Conservation (phyloP, 2,797 vertebrate species). For the Thalassophryne amazonica region DNA sequence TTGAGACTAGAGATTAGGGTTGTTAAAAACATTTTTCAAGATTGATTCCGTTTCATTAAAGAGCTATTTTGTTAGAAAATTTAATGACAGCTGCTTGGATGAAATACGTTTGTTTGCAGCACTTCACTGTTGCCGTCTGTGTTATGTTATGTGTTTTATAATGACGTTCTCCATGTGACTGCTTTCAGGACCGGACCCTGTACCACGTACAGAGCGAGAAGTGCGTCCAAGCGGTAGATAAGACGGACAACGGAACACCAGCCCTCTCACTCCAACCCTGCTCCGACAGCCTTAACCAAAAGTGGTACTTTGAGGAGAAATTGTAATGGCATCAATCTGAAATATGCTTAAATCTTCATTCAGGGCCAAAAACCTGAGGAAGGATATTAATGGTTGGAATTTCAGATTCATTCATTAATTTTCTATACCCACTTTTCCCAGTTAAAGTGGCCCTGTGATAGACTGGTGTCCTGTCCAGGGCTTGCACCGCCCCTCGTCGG, state of each 20-base stretch:
- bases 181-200: slow-evolving; percentile 84
- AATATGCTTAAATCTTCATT: background rate
- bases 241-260: slow-evolving; percentile 68
- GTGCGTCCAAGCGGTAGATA: slow-evolving; percentile 83
- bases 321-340: slow-evolving; percentile 19
- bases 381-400: background rate
- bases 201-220: slow-evolving; percentile 84
- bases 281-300: slow-evolving; percentile 76
- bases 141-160: background rate
- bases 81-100: too few species aligned
- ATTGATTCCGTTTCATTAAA: too few species aligned
- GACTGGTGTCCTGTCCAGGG: too few species aligned
- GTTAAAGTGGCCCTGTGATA: too few species aligned
- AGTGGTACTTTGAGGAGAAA: slow-evolving; percentile 91
- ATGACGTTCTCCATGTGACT: background rate
- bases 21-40: too few species aligned
- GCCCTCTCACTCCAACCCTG: slow-evolving; percentile 84
- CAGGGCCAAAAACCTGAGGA: background rate
- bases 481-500: too few species aligned
- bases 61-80: too few species aligned
- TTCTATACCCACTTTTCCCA: too few species aligned
- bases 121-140: background rate
- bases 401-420: too few species aligned
- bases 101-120: too few species aligned
- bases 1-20: too few species aligned